A percentile compares a stretch with the other conserved stretches of the same genome.
These are phyloP conservation scores for Styela clava DNA, from an alignment of 23 tunicate genomes.

Conservation along the genomic window DNA sequence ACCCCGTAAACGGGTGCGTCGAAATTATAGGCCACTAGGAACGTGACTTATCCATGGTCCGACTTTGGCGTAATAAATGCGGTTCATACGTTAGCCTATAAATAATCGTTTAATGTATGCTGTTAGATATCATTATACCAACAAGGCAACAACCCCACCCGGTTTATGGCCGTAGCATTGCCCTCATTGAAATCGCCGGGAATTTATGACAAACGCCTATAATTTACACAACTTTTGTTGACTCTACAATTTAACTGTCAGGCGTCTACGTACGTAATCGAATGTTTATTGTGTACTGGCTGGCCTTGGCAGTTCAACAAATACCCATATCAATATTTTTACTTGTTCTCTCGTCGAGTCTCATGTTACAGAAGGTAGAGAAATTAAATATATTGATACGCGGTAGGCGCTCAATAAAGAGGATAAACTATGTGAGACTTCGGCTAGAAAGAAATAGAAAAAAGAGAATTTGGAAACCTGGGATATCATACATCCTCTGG, in stretches of 20 bases:
- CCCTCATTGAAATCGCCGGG: background rate
- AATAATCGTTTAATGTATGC: background rate
- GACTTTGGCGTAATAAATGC: background rate
- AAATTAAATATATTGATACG: background rate
- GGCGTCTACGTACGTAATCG: background rate
- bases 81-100: background rate
- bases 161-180: background rate
- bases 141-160: background rate
- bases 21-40: background rate
- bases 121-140: background rate
- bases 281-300: background rate
- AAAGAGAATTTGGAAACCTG: too few species aligned
- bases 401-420: background rate
- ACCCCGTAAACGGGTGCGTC: background rate
- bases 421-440: too few species aligned
- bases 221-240: background rate
- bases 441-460: too few species aligned
- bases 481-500: too few species aligned
- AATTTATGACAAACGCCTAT: background rate
- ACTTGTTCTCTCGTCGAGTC: background rate
- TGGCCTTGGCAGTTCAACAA: background rate
- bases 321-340: background rate
- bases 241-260: background rate
- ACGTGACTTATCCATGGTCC: background rate
- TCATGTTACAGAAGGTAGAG: background rate